Conservation (phyloP, 1,140 invertebrate species). For the Micrasema minimum region DNA sequence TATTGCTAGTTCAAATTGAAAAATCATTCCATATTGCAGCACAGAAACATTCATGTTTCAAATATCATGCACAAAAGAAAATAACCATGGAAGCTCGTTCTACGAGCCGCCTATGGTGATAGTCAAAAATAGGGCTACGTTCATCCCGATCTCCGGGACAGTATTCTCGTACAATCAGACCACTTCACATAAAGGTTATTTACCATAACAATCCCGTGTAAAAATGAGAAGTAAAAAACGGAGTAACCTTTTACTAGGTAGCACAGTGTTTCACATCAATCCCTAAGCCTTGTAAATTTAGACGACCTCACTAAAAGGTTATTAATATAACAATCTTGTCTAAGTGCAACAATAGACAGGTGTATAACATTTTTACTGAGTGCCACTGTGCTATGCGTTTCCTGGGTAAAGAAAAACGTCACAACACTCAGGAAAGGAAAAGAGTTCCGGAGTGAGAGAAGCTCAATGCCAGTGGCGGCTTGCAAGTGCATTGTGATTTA, state of each 20-base stretch:
- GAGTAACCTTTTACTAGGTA: too few relatives aligned
- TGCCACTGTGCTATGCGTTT: background rate
- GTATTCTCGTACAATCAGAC: too few relatives aligned
- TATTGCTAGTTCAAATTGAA: background rate
- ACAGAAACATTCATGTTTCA: background rate
- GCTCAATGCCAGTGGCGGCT: constrained; percentile 1
- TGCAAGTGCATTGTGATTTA: constrained; percentile 14
- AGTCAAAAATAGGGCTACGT: constrained; percentile 38
- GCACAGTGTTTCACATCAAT: too few relatives aligned
- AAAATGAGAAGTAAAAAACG: too few relatives aligned
- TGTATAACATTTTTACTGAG: constrained; percentile 1
- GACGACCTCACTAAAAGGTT: too few relatives aligned
- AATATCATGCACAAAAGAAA: constrained; percentile 19
- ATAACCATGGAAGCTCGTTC: constrained; percentile 16
- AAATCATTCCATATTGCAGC: constrained; percentile 17
- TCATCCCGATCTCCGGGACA: too few relatives aligned
- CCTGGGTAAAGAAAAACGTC: background rate
- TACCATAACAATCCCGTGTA: too few relatives aligned
- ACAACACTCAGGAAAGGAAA: constrained; percentile 44
- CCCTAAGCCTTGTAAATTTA: too few relatives aligned
- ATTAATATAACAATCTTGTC: too few relatives aligned
- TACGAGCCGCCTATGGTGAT: constrained; percentile 19
- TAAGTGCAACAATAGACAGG: too few relatives aligned
- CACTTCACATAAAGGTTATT: too few relatives aligned
- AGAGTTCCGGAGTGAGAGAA: constrained; percentile 42